Evolutionary conservation across 2,888 invertebrate species (phyloP).

Genomic region (Caenorhabditis zanzibari): DNA sequence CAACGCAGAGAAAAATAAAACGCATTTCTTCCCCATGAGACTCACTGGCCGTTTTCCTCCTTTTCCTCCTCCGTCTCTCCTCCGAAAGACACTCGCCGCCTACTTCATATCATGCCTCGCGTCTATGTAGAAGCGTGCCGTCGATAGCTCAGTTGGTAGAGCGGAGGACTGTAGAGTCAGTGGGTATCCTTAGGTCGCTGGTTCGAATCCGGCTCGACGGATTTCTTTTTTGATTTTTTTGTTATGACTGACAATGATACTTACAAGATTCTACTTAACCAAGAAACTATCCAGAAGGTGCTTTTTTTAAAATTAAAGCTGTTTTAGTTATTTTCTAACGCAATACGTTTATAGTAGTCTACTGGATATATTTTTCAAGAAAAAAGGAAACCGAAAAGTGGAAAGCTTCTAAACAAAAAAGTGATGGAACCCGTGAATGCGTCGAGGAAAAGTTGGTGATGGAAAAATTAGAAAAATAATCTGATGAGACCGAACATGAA

Average conservation of each 20-base stretch:
- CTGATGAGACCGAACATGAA: not conserved
- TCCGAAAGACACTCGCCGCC: not conserved
- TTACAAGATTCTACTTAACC: too few relatives aligned
- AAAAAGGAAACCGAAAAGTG: not conserved
- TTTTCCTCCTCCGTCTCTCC: not conserved
- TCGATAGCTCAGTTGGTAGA: constrained; percentile 77
- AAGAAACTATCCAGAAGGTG: too few relatives aligned
- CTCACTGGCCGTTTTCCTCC: too few relatives aligned
- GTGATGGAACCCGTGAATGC: not conserved
- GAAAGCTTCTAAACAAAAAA: not conserved
- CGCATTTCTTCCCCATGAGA: too few relatives aligned
- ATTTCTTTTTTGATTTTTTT: constrained; percentile 56
- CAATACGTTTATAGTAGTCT: not conserved
- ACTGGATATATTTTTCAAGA: not conserved
- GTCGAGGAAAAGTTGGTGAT: too few relatives aligned
- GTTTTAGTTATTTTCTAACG: too few relatives aligned
- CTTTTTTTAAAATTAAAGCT: too few relatives aligned
- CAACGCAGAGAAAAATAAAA: too few relatives aligned
- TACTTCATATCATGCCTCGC: not conserved
- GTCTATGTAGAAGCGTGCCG: constrained; percentile 40
- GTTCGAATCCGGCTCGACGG: constrained; percentile 77
- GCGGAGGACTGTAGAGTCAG: constrained; percentile 75
- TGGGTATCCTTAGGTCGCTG: constrained; percentile 77
- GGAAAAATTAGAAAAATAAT: too few relatives aligned
- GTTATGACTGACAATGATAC: not conserved